Percentiles rank a stretch among this genome's conserved stretches.
Evolutionary conservation across 2,888 invertebrate genomes (phyloP).

Genomic region (Shargacucullia verbasci): DNA sequence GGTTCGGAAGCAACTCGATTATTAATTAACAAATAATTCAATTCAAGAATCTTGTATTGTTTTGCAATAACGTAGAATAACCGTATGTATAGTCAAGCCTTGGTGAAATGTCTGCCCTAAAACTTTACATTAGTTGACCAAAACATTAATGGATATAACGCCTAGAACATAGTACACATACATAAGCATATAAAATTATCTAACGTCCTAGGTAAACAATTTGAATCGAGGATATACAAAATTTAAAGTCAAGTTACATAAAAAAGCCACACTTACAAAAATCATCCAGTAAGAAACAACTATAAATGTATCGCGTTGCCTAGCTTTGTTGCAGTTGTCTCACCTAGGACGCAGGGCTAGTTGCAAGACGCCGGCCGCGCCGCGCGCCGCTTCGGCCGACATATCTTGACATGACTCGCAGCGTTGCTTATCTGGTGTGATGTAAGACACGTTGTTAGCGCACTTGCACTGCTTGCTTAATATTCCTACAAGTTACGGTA

Average conservation of each 20-base stretch:
- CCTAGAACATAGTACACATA: too few species aligned
- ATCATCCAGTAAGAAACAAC: too few species aligned
- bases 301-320: too few species aligned
- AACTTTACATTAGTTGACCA: slow-evolving; percentile 51
- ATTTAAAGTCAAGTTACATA: too few species aligned
- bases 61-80: slow-evolving; percentile 33
- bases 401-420: slow-evolving; percentile 25
- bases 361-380: too few species aligned
- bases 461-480: slow-evolving; percentile 37
- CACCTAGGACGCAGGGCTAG: too few species aligned
- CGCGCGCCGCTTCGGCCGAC: slow-evolving; percentile 2
- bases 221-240: too few species aligned
- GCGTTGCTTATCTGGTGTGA: slow-evolving; percentile 47
- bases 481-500: slow-evolving; percentile 45
- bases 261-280: too few species aligned
- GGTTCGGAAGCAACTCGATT: slow-evolving; percentile 20
- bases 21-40: slow-evolving; percentile 46
- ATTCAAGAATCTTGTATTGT: slow-evolving; percentile 45
- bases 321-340: too few species aligned
- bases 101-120: slow-evolving; percentile 34
- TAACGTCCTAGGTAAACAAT: neutral
- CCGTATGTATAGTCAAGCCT: slow-evolving; percentile 18
- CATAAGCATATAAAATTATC: neutral
- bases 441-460: slow-evolving; percentile 42
- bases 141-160: slow-evolving; percentile 25